A percentile compares a stretch with the other conserved stretches of the same genome.
Evolutionary conservation across 1,140 invertebrate species (phyloP).

Genomic region (Spodoptera litura): DNA sequence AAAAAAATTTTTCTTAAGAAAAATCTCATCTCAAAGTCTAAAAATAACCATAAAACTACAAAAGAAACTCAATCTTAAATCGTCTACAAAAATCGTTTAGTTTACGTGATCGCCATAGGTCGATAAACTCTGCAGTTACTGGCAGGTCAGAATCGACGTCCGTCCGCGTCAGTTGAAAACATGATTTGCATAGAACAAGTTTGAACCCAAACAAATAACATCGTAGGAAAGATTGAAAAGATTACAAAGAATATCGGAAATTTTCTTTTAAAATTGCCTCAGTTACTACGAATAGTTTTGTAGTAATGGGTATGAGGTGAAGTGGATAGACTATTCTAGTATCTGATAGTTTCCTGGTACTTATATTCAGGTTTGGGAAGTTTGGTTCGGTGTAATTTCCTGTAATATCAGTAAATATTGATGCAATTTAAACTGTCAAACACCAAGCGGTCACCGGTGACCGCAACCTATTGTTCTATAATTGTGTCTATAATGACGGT

Average conservation of each 20-base stretch:
- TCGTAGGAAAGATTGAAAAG: slow-evolving; percentile 30
- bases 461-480: no score
- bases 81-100: background rate
- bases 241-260: slow-evolving; percentile 18
- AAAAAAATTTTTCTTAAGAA: no score
- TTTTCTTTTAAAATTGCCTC: slow-evolving; percentile 1
- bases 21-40: background rate
- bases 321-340: no score
- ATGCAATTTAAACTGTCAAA: no score
- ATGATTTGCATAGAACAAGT: slow-evolving; percentile 25
- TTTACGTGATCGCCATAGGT: slow-evolving; percentile 7
- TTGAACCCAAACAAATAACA: slow-evolving; percentile 16
- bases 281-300: no score
- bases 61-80: background rate
- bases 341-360: no score
- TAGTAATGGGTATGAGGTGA: no score
- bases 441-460: no score
- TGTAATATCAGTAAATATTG: no score
- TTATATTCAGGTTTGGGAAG: no score
- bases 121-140: slow-evolving; percentile 7
- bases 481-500: no score
- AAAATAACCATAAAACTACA: background rate
- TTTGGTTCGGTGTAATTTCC: no score
- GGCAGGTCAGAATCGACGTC: background rate
- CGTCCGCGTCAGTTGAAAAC: slow-evolving; percentile 18